Evolutionary conservation across 2,797 vertebrate species (phyloP).

Genomic region (Echeneis naucrates): DNA sequence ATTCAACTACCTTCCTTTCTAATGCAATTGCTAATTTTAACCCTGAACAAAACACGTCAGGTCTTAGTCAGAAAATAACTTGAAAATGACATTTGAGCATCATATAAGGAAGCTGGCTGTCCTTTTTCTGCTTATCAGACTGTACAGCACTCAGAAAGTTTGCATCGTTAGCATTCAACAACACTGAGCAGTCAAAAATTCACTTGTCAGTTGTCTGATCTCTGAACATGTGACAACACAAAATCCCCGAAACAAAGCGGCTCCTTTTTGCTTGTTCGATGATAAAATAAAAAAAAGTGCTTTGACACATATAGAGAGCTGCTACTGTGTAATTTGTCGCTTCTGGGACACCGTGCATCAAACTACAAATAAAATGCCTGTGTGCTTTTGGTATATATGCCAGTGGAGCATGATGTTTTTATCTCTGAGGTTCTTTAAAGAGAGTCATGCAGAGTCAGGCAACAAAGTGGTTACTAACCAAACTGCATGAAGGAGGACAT

Average conservation of each 20-base stretch:
- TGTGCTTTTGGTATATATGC: constrained; percentile 11
- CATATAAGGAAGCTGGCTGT: background rate
- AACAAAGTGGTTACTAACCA: constrained; percentile 26
- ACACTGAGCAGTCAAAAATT: constrained; percentile 22
- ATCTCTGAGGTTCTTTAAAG: constrained; percentile 9
- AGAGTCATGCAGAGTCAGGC: background rate
- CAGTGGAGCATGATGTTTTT: constrained; percentile 26
- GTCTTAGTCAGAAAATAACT: background rate
- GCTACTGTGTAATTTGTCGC: background rate
- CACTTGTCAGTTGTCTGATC: constrained; percentile 60
- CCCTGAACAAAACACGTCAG: background rate
- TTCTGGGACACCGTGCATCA: constrained; percentile 13
- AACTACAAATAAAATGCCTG: constrained; percentile 12
- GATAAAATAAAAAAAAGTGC: background rate
- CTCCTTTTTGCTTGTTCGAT: constrained; percentile 4
- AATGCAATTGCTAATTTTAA: background rate
- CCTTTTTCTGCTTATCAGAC: background rate
- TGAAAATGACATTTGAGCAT: background rate
- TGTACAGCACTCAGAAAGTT: background rate
- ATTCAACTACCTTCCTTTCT: background rate
- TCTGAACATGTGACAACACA: constrained; percentile 51
- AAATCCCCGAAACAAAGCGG: constrained; percentile 39
- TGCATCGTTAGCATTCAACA: too few species aligned
- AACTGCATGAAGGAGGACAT: background rate
- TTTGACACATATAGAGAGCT: background rate